Base-by-base conservation (phyloP, 2,113 vertebrate genomes). In the Zosterops borbonicus region DNA sequence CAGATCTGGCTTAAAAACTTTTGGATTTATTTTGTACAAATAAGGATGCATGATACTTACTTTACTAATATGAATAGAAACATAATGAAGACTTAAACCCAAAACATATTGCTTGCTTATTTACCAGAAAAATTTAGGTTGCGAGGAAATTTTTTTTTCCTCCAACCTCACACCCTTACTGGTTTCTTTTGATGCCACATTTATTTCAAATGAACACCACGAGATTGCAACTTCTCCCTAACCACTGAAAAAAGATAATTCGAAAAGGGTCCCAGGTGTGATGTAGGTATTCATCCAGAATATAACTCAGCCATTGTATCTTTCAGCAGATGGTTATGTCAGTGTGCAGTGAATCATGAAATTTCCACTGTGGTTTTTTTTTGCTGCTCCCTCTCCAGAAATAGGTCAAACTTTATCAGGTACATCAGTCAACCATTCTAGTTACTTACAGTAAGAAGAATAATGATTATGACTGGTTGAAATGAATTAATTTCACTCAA, bases 261-360 rank as follows among this genome's bases (percentile, higher is more conserved):
- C 71, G 69, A 55, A 92, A 82, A 60, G 60, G 14, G 46, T 91
- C 83, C 71, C 70, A 82, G 20, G 60, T 74, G 74, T 16, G 79
- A 90, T 62, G 52, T 70, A 53, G 65, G 10, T 84, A 19, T 20
- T 69, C 56, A 80, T 90, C 56, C 49, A 12, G 35, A 81, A 65
- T 82, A 81, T 22, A 93, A 60, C 39, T 73, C 83, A 82, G n/a
- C 6, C 37, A 56, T 21, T 60, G 35, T 87, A 50, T 46, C 13
- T 93, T 88, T 94, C 56, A 91, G 81, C 64, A 97, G 77, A 96
- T 96, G 85, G 44, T 80, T 92, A 39, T 95, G 76, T 90, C 94
- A 92, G 47, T 92, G 63, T 91, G 71, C 63, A 94, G 71, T 75
- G 90, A 97, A 93, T 97, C 73, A 80, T 83, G 73, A 96, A 90